Conservation (phyloP, 2,888 invertebrate species). For the Theretra japonica region DNA sequence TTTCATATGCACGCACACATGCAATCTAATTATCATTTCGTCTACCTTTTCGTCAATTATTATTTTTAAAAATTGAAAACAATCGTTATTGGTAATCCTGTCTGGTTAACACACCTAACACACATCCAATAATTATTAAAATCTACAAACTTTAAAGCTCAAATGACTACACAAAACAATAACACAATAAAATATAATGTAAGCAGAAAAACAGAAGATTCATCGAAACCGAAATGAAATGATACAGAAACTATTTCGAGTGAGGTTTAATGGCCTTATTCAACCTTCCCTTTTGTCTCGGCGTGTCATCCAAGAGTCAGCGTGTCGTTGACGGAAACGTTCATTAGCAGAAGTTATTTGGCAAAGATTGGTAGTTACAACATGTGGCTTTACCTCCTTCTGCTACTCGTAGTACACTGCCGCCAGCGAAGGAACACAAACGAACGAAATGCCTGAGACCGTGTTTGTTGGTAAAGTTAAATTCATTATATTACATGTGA, state of each 20-base stretch:
- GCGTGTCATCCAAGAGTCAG: constrained; percentile 51
- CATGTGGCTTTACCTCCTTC: constrained; percentile 64
- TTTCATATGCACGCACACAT: no score
- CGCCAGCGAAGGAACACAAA: constrained; percentile 65
- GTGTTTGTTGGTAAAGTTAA: constrained; percentile 71
- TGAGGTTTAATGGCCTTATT: constrained; percentile 60
- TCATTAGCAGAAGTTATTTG: constrained; percentile 73
- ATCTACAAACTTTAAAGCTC: no score
- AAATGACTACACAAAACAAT: neutral
- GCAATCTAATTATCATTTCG: no score
- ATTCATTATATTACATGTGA: constrained; percentile 37
- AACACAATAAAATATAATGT: neutral
- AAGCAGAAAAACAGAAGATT: neutral
- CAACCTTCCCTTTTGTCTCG: constrained; percentile 49
- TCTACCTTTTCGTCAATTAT: no score
- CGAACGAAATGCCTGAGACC: constrained; percentile 71
- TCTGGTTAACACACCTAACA: no score
- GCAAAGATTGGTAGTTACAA: constrained; percentile 63
- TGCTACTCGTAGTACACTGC: constrained; percentile 65
- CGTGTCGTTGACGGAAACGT: constrained; percentile 57
- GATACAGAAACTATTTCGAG: constrained; percentile 50
- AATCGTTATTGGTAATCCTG: no score
- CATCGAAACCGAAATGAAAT: neutral
- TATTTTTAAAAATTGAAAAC: no score
- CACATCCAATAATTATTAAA: no score